Evolutionary conservation across 64 coral and sea anemone species (phyloP), one percentile per base, ranked within the genome.

Genomic region (Pachyseris speciosa): DNA sequence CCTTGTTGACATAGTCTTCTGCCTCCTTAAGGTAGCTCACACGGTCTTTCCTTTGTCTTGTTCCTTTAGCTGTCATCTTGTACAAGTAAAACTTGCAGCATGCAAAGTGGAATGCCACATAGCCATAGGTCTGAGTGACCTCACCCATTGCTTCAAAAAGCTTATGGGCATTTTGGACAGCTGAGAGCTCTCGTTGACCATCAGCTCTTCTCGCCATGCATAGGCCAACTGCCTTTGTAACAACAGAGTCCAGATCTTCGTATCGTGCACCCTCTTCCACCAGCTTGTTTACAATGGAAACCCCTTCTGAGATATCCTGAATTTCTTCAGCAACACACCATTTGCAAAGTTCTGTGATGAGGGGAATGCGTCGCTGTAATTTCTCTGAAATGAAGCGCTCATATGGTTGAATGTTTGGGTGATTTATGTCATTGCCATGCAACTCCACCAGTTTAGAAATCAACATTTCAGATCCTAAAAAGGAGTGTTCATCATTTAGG

Each of bases 1-100:
- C 88, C 48, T 95, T 91, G 20, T 86, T 25, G 22, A 95, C 81
- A 83, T 80, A 86, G 33, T 95, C 89, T 36, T 80, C 83, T 12
- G 73, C 89, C 34, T 87, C 88, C 9, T 60, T 44, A 11, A 92
- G 85, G 15, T 91, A 91, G 1, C 28, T 29, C 49, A 80, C 32
- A 24, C 87, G 43, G 33, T 60, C 71, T 75, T 15, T 69, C 55
- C 31, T 37, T 70, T 80, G 40, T 27, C 44, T 55, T 30, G 48
- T 9, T 32, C 11, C 9, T 17, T 36, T 15, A 1, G 33, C 32
- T 37, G 33, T 81, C 15, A 60, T 11, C 17, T 24, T 55, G 32
- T 80, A 80, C 11, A 80, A 16, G 11, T 65, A 30, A 16, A 92
- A 86, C 25, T 92, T 92, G 33, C 90, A 92, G 22, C 61, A 76